Evolutionary conservation across 2,888 invertebrate genomes (phyloP), one percentile per base, ranked within the genome.

Genomic region (Drosophila nr. perissopoda): DNA sequence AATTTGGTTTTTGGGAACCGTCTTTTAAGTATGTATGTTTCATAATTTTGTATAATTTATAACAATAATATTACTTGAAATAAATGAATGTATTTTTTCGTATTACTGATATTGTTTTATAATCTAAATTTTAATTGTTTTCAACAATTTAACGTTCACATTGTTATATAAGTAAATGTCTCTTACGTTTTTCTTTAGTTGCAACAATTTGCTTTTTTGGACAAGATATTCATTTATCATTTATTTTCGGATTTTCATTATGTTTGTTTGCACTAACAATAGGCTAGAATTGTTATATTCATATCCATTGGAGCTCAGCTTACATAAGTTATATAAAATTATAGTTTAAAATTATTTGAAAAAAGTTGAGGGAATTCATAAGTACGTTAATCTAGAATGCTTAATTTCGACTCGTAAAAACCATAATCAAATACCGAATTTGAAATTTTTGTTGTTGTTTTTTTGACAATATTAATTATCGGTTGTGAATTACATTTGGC

Each of bases 131-230:
- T 85, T 77, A 68, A 87, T 85, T 87, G 85, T 87, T 85, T 87
- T 73, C 36, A 85, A 85, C 85, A 85, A 85, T 89, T 83, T 69
- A 84, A 84, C 86, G 80, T 87, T 85, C 81, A 86, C 82, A 81
- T 79, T 77, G 74, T 83, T 86, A 80, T 88, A 80, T 82, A 84
- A 84, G 80, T 84, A 86, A 83, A 82, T 87, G 67, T 80, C 77
- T 75, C 66, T 67, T 77, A 61, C 48, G 56, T 63, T 69, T 68
- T 69, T 40, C 64, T 54, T 69, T 68, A 68, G 56, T 68, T 67
- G 80, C 74, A 73, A 74, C 62, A 60, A 64, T 74, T 69, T 72
- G 54, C 64, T 1, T 25, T 52, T 53, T 83, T 85, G 89, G 88
- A 86, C 87, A 83, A 80, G 83, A 83, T 82, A 70, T 72, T 38